Conservation (phyloP, 2,888 invertebrate species). For the Torymus auratus region DNA sequence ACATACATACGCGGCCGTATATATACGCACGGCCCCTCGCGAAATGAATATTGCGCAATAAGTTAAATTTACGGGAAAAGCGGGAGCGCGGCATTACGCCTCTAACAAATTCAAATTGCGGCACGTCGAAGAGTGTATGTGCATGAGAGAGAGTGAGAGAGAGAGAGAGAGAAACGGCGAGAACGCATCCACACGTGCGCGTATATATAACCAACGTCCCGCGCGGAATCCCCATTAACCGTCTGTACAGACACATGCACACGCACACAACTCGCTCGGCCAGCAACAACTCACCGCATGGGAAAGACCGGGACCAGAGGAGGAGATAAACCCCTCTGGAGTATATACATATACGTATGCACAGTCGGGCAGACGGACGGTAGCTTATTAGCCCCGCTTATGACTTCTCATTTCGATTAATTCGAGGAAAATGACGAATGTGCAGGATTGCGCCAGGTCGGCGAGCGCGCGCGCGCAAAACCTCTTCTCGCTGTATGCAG, state of each 20-base stretch:
- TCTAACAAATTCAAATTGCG: constrained; percentile 50
- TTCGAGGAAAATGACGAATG: constrained; percentile 52
- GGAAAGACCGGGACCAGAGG: too few relatives aligned
- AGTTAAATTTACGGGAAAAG: constrained; percentile 46
- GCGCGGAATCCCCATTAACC: constrained; percentile 3
- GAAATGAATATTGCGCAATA: constrained; percentile 33
- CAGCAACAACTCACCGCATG: too few relatives aligned
- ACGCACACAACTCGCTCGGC: too few relatives aligned
- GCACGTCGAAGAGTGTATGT: constrained; percentile 20
- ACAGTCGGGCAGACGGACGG: too few relatives aligned
- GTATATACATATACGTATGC: too few relatives aligned
- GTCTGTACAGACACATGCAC: background rate
- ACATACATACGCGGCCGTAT: background rate
- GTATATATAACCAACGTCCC: background rate
- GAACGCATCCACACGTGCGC: too few relatives aligned
- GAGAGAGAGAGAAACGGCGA: too few relatives aligned
- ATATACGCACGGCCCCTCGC: background rate
- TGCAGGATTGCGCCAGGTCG: background rate
- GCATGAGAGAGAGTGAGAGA: too few relatives aligned
- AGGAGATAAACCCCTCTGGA: too few relatives aligned
- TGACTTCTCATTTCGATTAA: constrained; percentile 54
- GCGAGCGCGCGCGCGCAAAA: background rate
- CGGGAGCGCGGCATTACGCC: constrained; percentile 32
- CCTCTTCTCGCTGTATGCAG: background rate
- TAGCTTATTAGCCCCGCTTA: constrained; percentile 40